Evolutionary conservation across 2,797 vertebrate genomes (phyloP).

Genomic region (Masticophis lateralis): DNA sequence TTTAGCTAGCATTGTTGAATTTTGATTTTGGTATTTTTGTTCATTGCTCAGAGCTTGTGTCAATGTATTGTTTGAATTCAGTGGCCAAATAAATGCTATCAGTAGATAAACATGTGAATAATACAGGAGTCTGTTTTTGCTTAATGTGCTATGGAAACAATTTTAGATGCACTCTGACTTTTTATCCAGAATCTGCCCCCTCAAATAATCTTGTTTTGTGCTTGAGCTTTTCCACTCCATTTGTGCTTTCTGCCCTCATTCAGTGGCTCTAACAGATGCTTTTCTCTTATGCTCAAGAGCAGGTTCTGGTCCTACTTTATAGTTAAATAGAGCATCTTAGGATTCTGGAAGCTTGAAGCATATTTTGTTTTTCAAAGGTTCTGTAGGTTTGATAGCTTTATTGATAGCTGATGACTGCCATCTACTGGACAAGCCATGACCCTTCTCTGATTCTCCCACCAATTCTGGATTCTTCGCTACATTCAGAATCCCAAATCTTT

Average conservation of each 20-base stretch:
- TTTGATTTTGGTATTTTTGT: neutral
- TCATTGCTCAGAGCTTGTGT: neutral
- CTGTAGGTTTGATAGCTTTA: neutral
- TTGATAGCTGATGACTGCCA: neutral
- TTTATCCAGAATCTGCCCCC: neutral
- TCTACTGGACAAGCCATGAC: conserved; percentile 40
- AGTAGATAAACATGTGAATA: neutral
- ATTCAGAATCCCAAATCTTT: neutral
- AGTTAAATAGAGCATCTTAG: neutral
- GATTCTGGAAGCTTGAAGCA: neutral
- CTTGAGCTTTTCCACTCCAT: neutral
- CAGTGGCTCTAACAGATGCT: neutral
- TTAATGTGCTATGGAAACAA: neutral
- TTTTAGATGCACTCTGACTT: neutral
- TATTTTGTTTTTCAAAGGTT: neutral
- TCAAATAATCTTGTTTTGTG: neutral
- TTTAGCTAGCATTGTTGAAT: neutral
- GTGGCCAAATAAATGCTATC: neutral
- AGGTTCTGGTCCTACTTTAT: neutral
- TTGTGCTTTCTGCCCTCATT: conserved; percentile 1
- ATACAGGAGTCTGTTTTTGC: neutral
- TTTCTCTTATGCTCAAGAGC: accelerated
- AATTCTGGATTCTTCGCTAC: neutral
- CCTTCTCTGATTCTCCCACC: neutral
- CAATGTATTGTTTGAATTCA: neutral